These are phyloP conservation scores for Spilogale gracilis DNA, from an alignment of 2,113 vertebrate genomes.

Conservation along the genomic window DNA sequence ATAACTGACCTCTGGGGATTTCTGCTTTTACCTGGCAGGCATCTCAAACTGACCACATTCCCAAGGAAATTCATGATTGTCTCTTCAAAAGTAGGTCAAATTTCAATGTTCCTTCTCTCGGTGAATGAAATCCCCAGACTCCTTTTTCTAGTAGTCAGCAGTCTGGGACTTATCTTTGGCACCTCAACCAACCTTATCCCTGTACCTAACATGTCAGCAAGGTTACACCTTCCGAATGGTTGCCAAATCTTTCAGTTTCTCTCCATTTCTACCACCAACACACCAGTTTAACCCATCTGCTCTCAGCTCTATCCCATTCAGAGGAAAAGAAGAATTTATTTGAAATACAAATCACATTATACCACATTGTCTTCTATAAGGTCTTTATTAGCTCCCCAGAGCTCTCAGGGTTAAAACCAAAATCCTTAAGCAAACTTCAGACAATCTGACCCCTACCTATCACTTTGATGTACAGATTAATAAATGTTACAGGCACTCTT, in stretches of 20 bases:
- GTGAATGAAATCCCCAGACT: background rate
- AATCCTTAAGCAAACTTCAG: background rate
- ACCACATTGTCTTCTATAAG: background rate
- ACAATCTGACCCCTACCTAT: background rate
- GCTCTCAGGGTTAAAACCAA: background rate
- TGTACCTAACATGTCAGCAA: background rate
- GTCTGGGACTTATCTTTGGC: conserved; percentile 21
- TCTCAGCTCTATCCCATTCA: background rate
- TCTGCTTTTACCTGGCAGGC: background rate
- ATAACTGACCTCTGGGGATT: background rate
- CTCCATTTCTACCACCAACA: background rate
- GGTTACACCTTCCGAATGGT: background rate
- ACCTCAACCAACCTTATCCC: background rate
- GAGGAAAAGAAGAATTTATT: background rate
- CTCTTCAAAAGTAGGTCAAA: background rate
- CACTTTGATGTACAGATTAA: background rate
- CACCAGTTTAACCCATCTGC: background rate
- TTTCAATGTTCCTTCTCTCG: background rate
- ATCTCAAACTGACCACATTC: background rate
- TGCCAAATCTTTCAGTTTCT: background rate
- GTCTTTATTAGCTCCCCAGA: background rate
- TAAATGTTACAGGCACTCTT: background rate
- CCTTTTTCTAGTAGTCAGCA: conserved; percentile 27
- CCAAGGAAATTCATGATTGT: conserved; percentile 8
- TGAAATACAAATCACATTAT: background rate